Base-by-base conservation (phyloP, 2,888 invertebrate genomes). In the Philereme transversata region DNA sequence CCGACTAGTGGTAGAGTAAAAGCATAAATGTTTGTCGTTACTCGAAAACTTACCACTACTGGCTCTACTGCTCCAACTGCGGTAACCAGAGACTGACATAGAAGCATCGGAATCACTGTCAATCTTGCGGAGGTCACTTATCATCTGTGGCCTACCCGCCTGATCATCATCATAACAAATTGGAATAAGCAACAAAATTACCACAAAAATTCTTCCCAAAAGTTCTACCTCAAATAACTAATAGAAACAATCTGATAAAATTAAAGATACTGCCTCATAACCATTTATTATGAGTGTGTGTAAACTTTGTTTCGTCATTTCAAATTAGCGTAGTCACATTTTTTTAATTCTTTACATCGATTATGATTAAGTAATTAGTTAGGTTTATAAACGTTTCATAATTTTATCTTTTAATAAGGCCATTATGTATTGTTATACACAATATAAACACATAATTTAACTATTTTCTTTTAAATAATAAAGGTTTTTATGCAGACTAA, bases 171-270 rank as follows among this genome's bases (percentile, higher is more conserved):
- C 5, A 36, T 11, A 48, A 11, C 35, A 52, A 22, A 36, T 43
- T 43, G n/a, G 10, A 36, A 48, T 35, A 36, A 48, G 9, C 52
- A 58, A 52, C 58, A 58, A 50, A 50, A 57, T 50, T 54, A 51
- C 48, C 51, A 46, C 50, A 34, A 40, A 51, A 38, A 46, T 38
- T 46, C 40, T 51, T 51, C 51, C 50, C 8, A 41, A 46, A 46
- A 40, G n/a, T 54, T 46, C 53, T 54, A 54, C 53, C 46, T 54
- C 53, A 53, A 40, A 33, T 40, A 47, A 46, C 33, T 33, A 33
- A 8, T 47, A 33, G 38, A 48, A 44, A 44, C 10, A 49, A 50
- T 22, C 33, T 45, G 36, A 8, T 47, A 36, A 43, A 41, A 10
- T 10, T 35, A 43, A 35, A 45, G 5, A n/a, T 36, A 44, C 36